Base-by-base conservation (phyloP, 2,888 invertebrate genomes). In the Allolobophora icterica region DNA sequence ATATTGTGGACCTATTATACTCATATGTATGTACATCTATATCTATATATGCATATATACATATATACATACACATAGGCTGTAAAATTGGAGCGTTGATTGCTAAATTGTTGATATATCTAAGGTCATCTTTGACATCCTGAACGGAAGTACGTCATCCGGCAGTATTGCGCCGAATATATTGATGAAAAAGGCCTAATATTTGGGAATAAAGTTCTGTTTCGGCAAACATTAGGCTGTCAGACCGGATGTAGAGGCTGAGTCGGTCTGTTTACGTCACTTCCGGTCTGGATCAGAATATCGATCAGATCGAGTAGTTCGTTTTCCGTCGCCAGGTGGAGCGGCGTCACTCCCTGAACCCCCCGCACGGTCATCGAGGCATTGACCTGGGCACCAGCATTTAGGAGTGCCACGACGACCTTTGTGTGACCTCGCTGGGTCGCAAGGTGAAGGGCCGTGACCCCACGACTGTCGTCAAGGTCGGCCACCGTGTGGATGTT, bases 271-370 rank as follows among this genome's bases (percentile, higher is more conserved):
- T 87, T 87, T 15, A 87, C 87, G 34, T 87, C 87, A 87, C 87
- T 87, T 87, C 87, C 87, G 4, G 87, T 87, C 24, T 87, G 35
- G 8, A 38, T 87, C 0, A 87, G 34, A 35, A 87, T 87, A 38
- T 87, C 87, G 30, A 87, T 87, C 35, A 87, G 87, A 87, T 87
- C 87, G 87, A 87, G 87, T 35, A 87, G 87, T 87, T 87, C 87
- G 35, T 87, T 87, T 17, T 87, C 38, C 33, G 87, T 35, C 71
- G 71, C 71, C 11, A 71, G 71, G 71, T 71, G 71, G 8, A 71
- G 71, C 13, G 71, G 71, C 30, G 71, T 71, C 30, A 71, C 71
- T n/a, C 71, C 71, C 71, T 71, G 30, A 11, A 71, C n/a, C 71
- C n/a, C 71, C 17, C 71, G 2, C 3, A 71, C 71, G 30, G 71